Evolutionary conservation across 2,888 invertebrate genomes (phyloP).

Genomic region (Epsilonema sp.): DNA sequence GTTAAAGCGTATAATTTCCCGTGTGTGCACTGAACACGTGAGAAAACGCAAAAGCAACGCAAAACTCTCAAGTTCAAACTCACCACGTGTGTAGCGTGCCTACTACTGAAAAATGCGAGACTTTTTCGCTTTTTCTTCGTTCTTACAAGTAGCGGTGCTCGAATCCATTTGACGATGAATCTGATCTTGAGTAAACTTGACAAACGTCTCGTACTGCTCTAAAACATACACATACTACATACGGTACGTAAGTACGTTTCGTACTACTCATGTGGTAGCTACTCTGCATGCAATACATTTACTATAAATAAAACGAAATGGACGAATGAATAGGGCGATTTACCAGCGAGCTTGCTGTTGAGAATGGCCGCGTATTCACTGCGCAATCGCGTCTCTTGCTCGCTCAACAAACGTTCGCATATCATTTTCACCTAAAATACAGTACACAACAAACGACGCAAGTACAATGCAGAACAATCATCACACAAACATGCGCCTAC

Average conservation of each 20-base stretch:
- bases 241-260: background rate
- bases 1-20: no score
- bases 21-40: no score
- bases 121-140: no score
- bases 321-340: background rate
- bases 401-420: conserved; percentile 86
- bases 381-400: conserved; percentile 75
- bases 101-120: no score
- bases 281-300: background rate
- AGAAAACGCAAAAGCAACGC: no score
- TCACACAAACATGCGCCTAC: no score
- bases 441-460: background rate
- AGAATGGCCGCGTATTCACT: conserved; percentile 85
- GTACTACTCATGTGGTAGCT: background rate
- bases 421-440: conserved; percentile 88
- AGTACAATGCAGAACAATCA: background rate
- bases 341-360: conserved; percentile 61
- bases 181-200: conserved; percentile 93
- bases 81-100: no score
- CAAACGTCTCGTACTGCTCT: conserved; percentile 96
- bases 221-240: conserved; percentile 16
- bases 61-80: no score
- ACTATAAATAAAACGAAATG: background rate
- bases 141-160: no score
- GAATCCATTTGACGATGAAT: conserved; percentile 46